Percentiles rank a stretch among this genome's conserved stretches.
These are phyloP conservation scores for Pterobdella sp. DNA, from an alignment of 2,888 invertebrate genomes.

Conservation along the genomic window DNA sequence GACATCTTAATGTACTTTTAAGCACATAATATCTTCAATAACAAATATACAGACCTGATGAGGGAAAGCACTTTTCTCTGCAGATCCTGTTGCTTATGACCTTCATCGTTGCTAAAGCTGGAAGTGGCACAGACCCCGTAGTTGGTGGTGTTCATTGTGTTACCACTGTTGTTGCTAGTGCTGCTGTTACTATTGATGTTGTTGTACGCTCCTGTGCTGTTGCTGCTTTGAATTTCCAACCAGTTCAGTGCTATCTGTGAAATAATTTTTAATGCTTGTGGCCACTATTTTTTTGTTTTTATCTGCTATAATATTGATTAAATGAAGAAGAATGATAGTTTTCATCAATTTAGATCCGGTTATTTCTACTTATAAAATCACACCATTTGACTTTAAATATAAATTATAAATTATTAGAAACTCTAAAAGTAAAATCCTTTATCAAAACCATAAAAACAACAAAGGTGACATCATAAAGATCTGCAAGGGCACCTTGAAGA, in stretches of 20 bases:
- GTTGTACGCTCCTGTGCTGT: not conserved
- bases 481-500: slow-evolving; percentile 32
- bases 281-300: not conserved
- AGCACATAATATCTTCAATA: no score
- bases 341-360: no score
- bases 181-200: not conserved
- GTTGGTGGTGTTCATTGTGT: not conserved
- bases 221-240: slow-evolving; percentile 30
- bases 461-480: no score
- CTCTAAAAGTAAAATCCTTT: no score
- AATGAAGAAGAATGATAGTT: no score
- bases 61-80: slow-evolving; percentile 17
- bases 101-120: not conserved
- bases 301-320: no score
- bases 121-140: not conserved
- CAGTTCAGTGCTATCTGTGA: slow-evolving; percentile 34
- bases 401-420: no score
- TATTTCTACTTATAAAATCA: no score
- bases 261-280: not conserved
- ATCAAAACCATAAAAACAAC: no score
- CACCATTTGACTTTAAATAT: no score
- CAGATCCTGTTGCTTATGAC: slow-evolving; percentile 11
- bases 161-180: not conserved
- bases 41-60: no score
- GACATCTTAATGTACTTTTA: no score